Base-by-base conservation (phyloP, 2,797 vertebrate genomes). In the Galaxias olidus region DNA sequence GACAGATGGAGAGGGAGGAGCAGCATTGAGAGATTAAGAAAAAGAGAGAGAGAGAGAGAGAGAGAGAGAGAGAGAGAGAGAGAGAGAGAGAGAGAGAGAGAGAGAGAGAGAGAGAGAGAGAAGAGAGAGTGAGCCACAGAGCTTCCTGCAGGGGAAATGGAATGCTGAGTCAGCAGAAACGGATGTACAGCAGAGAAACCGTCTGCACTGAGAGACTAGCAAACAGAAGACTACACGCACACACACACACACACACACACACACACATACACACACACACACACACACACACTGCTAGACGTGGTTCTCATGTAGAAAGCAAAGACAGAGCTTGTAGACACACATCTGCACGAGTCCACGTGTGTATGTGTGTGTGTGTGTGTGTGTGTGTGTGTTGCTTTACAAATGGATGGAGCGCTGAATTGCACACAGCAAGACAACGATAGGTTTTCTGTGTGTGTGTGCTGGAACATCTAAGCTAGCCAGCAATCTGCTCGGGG, bases 71-170 rank as follows among this genome's bases (percentile, higher is more conserved):
- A 47, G 45, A 47, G 45, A 47, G 45, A 47, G 45, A 47, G 45
- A 47, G 45, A 47, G 45, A 47, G 8, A 9, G 45, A 9, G 45
- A 19, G 40, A 10, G 0, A 60, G 19, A 59, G 41, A 68, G 53
- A 11, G 10, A 17, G 30, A 30, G 30, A 47, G 52, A 42, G 19
- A 54, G 30, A 18, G 30, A 54, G 17, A 18, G 18, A 12, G 18
- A 54, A 54, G 17, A 54, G 9, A 54, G 12, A 17, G 52, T 10
- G 20, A 4, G 41, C 6, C 10, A 18, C 13, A 18, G 14, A 8
- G 20, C 59, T 62, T 68, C 51, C 65, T 54, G 30, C 6, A n/a
- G 30, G 30, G 30, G 45, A 48, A 63, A 43, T 17, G 42, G 45
- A 59, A 45, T 56, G 51, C 44, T 41, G 19, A 17, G 30, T 62